A percentile compares a stretch with the other conserved stretches of the same genome.
These are phyloP conservation scores for Todiramphus saurophagus DNA, from an alignment of 2,113 vertebrate genomes.

Conservation along the genomic window DNA sequence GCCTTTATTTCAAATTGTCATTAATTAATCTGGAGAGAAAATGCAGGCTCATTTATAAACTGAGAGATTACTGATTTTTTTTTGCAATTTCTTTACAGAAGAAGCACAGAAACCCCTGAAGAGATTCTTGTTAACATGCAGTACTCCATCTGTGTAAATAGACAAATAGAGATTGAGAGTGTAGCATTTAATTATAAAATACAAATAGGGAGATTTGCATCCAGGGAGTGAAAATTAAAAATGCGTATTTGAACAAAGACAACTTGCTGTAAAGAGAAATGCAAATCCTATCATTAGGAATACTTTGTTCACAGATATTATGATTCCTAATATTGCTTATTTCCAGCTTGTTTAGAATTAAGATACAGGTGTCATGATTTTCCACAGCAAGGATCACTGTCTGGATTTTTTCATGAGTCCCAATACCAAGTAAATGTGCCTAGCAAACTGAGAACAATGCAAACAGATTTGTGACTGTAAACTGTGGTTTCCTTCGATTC, in stretches of 20 bases:
- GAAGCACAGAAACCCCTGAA: neutral
- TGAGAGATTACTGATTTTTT: neutral
- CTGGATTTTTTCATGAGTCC: neutral
- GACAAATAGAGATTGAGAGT: neutral
- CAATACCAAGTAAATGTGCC: neutral
- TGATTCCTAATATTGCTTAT: neutral
- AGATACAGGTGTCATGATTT: neutral
- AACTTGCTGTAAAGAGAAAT: neutral
- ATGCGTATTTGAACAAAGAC: neutral
- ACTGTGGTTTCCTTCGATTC: neutral
- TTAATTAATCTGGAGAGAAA: neutral
- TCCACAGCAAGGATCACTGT: neutral
- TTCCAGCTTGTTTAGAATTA: neutral
- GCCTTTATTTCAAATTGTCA: neutral
- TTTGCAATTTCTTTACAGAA: neutral
- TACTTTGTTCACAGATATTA: neutral
- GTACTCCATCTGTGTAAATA: neutral
- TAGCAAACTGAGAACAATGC: neutral
- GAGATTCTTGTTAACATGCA: neutral
- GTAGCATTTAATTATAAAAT: neutral
- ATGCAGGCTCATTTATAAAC: neutral
- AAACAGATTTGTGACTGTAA: neutral
- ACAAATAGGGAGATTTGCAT: neutral
- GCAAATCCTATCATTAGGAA: neutral
- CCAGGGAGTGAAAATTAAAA: neutral